Evolutionary conservation across 2,113 vertebrate species (phyloP).

Genomic region (Morone saxatilis): DNA sequence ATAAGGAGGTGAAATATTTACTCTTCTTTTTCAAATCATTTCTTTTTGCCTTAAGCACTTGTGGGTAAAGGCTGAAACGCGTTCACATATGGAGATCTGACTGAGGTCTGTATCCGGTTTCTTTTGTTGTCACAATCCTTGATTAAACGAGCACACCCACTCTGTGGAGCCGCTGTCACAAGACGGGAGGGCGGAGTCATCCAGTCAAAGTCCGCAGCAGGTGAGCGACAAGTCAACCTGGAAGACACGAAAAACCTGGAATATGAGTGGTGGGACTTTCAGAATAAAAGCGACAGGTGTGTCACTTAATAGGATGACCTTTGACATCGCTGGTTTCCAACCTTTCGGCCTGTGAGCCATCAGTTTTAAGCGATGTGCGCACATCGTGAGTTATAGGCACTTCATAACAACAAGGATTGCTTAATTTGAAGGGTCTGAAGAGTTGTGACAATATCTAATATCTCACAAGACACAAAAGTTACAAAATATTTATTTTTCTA

Average conservation of each 20-base stretch:
- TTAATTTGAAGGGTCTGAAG: too few relatives aligned
- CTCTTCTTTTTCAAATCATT: neutral
- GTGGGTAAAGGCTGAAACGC: neutral
- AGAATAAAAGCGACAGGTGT: conserved; percentile 41
- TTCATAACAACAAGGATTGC: too few relatives aligned
- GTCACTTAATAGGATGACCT: neutral
- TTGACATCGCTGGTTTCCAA: too few relatives aligned
- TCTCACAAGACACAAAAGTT: too few relatives aligned
- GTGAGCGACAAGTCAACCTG: conserved; percentile 41
- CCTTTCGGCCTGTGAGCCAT: too few relatives aligned
- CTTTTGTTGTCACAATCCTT: conserved; percentile 71
- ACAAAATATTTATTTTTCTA: too few relatives aligned
- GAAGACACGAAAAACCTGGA: conserved; percentile 1
- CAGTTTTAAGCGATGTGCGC: neutral
- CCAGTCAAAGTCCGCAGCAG: conserved; percentile 58
- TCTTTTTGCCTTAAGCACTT: too few relatives aligned
- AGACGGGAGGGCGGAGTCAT: conserved; percentile 74
- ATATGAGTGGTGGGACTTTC: neutral
- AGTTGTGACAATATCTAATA: too few relatives aligned
- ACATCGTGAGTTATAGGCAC: too few relatives aligned
- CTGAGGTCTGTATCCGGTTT: conserved; percentile 78
- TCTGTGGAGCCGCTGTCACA: conserved; percentile 77
- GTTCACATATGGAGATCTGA: conserved; percentile 6
- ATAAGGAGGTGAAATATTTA: neutral
- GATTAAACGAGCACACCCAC: conserved; percentile 80